Evolutionary conservation across 2,797 vertebrate species (phyloP), one percentile per base, ranked within the genome.

Genomic region (Telmatherina bonti): DNA sequence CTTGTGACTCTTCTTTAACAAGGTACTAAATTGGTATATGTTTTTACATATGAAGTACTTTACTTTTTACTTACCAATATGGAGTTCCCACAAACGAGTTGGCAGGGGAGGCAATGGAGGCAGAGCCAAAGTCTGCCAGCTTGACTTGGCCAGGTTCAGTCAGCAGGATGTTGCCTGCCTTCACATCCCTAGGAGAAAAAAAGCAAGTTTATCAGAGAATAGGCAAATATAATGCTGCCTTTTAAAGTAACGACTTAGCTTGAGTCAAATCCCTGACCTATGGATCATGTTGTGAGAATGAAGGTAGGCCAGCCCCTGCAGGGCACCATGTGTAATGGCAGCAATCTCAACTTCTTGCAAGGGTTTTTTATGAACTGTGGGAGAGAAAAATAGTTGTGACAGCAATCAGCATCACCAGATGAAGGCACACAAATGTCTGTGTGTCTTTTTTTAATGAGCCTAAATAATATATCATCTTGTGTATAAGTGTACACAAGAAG

Each of bases 11-110:
- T 31, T 71, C 10, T 41, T 77, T 26, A 18, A 68, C 4, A 12
- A 15, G 13, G 22, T 7, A 11, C 52, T 49, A 22, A 49, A 27
- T 33, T 30, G 31, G 13, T 52, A 10, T 45, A 4, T 13, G 0
- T 22, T 45, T 63, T 72, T 59, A 18, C 1, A 12, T 16, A 38
- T 22, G 24, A 18, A 35, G 3, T 4, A 31, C 15, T 55, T 43
- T 4, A 33, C 31, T 36, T 56, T 54, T 45, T 15, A 47, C 96
- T 95, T 86, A 99, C 98, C 98, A 99, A 95, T 99, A 99, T 91
- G 98, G 98, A n/a, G 97, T 99, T 93, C 98, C 98, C 90, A 99
- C 98, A 93, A 99, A 99, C 79, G 98, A 99, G 94, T 99, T 99
- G 91, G 98, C 98, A 88, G 98, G 98, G 85, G 97, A 98, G 81